Conservation (phyloP, 1,140 invertebrate genomes). For the Aphelenchoides fujianensis region DNA sequence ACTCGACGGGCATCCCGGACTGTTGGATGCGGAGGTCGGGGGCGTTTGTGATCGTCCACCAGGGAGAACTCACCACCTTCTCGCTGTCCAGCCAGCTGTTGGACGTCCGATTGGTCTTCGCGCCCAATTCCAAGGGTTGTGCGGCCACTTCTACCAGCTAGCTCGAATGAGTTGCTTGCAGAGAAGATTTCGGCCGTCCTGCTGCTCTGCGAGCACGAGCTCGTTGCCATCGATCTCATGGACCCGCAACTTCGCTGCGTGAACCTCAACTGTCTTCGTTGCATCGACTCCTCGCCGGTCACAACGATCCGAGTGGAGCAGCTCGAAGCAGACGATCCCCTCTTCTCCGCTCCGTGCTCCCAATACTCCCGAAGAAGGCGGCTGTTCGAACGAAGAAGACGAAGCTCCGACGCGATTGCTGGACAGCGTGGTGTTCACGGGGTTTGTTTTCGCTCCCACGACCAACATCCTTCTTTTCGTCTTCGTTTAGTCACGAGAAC, state of each 20-base stretch:
- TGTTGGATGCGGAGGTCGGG: neutral
- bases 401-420: neutral
- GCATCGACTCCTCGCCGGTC: conserved; percentile 45
- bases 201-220: conserved; percentile 44
- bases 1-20: neutral
- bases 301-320: conserved; percentile 27
- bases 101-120: neutral
- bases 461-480: neutral
- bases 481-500: conserved; percentile 8
- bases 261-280: conserved; percentile 36
- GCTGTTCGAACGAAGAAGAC: conserved; percentile 11
- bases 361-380: conserved; percentile 24
- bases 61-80: neutral
- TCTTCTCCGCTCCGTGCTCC: conserved; percentile 17
- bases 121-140: no score
- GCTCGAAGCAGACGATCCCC: conserved; percentile 19
- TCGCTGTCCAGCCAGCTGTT: neutral
- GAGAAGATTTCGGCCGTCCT: conserved; percentile 25
- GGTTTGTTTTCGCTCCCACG: no score
- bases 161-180: no score
- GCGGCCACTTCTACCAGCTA: no score
- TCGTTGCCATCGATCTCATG: conserved; percentile 38
- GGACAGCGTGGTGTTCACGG: neutral
- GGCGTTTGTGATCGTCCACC: neutral
- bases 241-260: conserved; percentile 32